Evolutionary conservation across 2,797 vertebrate species (phyloP).

Genomic region (Pristis pectinata): DNA sequence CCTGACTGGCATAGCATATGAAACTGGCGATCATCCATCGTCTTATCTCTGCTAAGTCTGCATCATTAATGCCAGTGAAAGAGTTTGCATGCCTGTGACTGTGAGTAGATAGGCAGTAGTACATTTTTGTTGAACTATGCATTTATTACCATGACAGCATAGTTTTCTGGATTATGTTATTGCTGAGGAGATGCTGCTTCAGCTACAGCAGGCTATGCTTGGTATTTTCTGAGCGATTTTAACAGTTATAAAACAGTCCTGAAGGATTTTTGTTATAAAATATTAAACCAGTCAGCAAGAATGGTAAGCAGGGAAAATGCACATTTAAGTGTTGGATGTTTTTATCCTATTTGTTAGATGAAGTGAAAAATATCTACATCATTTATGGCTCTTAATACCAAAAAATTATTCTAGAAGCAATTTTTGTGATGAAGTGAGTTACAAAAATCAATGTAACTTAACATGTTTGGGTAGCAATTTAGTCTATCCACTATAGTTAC

Average conservation of each 20-base stretch:
- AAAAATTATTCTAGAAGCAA: neutral
- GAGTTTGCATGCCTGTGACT: conserved; percentile 44
- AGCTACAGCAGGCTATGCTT: conserved; percentile 43
- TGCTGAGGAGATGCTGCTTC: conserved; percentile 47
- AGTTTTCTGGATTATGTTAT: conserved; percentile 41
- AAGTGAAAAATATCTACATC: neutral
- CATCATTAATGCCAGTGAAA: conserved; percentile 49
- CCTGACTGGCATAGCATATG: conserved; percentile 47
- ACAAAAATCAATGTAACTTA: neutral
- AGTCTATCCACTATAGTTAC: neutral
- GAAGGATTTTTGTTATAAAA: conserved; percentile 34
- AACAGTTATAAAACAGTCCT: conserved; percentile 38
- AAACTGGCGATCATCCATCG: conserved; percentile 42
- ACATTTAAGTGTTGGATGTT: neutral
- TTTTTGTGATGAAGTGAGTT: neutral
- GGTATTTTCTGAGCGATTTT: conserved; percentile 35
- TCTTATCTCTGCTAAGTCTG: conserved; percentile 43
- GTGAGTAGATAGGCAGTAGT: conserved; percentile 42
- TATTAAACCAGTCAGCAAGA: conserved; percentile 43
- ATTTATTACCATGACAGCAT: conserved; percentile 41
- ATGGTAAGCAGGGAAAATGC: conserved; percentile 1
- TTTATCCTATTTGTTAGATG: neutral
- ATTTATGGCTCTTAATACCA: neutral
- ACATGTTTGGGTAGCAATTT: neutral
- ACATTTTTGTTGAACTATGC: conserved; percentile 38